phyloP scores from a whole-genome alignment of 2,888 invertebrate genomes.

The Apamea monoglypha region DNA sequence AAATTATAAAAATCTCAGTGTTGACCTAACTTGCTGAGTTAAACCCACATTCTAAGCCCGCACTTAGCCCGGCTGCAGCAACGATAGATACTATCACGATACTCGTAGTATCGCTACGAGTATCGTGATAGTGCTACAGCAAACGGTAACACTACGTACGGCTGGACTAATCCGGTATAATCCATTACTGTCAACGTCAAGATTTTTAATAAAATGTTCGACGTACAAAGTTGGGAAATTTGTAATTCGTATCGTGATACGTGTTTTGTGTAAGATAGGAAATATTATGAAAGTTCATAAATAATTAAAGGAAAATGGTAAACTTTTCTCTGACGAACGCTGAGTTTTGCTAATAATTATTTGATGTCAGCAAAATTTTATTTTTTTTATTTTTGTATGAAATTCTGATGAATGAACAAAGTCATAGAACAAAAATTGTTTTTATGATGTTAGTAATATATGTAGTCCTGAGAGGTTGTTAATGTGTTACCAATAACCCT shows the following conservation, averaged over 20 bases:
- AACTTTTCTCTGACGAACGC: constrained; percentile 1
- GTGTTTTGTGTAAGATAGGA: neutral
- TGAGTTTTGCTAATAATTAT: neutral
- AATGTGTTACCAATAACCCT: too few relatives aligned
- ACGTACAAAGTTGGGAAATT: constrained; percentile 19
- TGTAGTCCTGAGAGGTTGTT: too few relatives aligned
- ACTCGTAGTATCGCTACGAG: neutral
- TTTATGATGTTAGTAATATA: too few relatives aligned
- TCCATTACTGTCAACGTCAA: constrained; percentile 20
- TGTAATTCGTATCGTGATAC: constrained; percentile 17
- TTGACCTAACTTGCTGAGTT: constrained; percentile 33
- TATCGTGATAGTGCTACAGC: neutral
- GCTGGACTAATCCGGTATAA: constrained; percentile 15
- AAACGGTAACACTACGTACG: neutral
- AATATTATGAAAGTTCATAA: constrained; percentile 3
- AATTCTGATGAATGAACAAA: too few relatives aligned
- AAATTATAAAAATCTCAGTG: constrained; percentile 13
- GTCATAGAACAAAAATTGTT: too few relatives aligned
- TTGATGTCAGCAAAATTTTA: too few relatives aligned
- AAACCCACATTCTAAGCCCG: constrained; percentile 5
- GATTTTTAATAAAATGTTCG: constrained; percentile 42
- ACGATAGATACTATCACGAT: too few relatives aligned
- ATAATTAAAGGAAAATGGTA: neutral
- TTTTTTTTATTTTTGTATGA: too few relatives aligned
- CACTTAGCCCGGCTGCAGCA: constrained; percentile 4